These are phyloP conservation scores for Campoplex capitator DNA, from an alignment of 2,888 invertebrate species.

Conservation along the genomic window DNA sequence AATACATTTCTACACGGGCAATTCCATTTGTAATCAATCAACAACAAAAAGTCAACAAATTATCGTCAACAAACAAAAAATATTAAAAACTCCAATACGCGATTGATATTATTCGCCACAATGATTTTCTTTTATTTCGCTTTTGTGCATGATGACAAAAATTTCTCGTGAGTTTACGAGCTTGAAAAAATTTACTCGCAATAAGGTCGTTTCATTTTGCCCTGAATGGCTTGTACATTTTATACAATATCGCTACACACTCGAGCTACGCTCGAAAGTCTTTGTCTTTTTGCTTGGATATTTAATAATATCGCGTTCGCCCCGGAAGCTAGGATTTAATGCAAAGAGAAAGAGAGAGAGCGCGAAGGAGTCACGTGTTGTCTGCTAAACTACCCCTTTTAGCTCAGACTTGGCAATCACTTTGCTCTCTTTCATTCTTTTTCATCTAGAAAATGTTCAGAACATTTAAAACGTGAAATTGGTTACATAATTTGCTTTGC, in stretches of 20 bases:
- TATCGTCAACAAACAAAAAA: background rate
- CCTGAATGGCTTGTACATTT: conserved; percentile 6
- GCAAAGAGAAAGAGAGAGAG: background rate
- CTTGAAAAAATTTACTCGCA: background rate
- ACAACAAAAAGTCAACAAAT: background rate
- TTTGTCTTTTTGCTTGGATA: conserved; percentile 56
- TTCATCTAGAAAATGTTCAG: background rate
- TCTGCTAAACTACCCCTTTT: conserved; percentile 27
- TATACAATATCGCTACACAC: conserved; percentile 14
- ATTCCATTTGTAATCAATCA: background rate
- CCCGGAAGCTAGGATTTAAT: conserved; percentile 16
- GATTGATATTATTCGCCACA: background rate
- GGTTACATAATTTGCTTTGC: background rate
- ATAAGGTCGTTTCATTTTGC: background rate
- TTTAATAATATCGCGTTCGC: conserved; percentile 60
- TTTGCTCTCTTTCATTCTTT: conserved; percentile 7
- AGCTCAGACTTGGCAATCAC: conserved; percentile 27
- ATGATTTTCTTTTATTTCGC: background rate
- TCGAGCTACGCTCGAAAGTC: conserved; percentile 9
- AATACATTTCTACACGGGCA: background rate
- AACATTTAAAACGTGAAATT: background rate
- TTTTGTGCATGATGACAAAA: background rate
- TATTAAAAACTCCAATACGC: background rate
- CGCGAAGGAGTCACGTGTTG: conserved; percentile 4
- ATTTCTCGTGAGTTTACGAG: background rate